These are phyloP conservation scores for Nymphalis urticae DNA, from an alignment of 2,888 invertebrate species.

Conservation along the genomic window DNA sequence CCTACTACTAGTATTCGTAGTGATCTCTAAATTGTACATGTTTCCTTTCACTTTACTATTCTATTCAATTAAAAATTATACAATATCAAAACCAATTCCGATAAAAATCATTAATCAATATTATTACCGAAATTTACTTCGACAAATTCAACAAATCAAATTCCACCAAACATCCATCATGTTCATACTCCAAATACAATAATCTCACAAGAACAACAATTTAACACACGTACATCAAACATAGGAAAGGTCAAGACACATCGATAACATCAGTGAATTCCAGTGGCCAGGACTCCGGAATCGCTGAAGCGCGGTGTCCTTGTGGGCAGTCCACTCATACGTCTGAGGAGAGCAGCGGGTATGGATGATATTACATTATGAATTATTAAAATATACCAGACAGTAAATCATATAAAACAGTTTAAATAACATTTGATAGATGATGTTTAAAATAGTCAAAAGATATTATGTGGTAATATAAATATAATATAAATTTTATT, in stretches of 20 bases:
- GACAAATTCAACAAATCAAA: constrained; percentile 8
- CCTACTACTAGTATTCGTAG: too few relatives aligned
- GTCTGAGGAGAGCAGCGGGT: constrained; percentile 88
- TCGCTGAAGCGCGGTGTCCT: constrained; percentile 83
- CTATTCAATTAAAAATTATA: neutral
- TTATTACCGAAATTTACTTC: neutral
- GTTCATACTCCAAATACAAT: constrained; percentile 3
- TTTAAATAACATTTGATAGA: neutral
- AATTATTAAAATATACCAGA: neutral
- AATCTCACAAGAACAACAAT: neutral
- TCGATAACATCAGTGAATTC: constrained; percentile 91
- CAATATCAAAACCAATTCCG: neutral
- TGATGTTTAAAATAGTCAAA: too few relatives aligned
- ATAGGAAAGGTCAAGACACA: constrained; percentile 83
- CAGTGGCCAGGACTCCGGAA: constrained; percentile 91
- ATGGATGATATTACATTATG: constrained; percentile 38
- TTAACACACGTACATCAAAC: constrained; percentile 21
- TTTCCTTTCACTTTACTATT: neutral
- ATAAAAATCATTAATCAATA: constrained; percentile 4
- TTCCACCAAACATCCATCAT: neutral
- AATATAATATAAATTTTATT: too few relatives aligned
- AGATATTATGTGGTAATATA: too few relatives aligned
- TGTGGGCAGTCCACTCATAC: constrained; percentile 86
- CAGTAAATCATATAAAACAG: neutral
- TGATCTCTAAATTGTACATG: neutral